Evolutionary conservation across 2,888 invertebrate species (phyloP).

Genomic region (Neelides folsomi): DNA sequence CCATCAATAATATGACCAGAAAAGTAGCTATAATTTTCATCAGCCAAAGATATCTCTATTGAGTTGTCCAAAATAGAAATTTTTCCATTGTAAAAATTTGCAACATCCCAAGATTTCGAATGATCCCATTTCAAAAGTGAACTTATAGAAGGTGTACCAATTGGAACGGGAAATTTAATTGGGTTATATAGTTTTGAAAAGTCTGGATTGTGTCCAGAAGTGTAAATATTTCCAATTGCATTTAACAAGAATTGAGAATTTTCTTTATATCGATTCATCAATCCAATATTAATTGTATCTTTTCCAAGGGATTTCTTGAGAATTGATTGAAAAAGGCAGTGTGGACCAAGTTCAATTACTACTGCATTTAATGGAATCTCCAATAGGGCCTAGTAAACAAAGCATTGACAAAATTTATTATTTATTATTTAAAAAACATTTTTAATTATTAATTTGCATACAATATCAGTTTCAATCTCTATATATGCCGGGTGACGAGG

Average conservation of each 20-base stretch:
- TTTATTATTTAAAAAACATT: too few species aligned
- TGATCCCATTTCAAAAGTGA: slow-evolving; percentile 83
- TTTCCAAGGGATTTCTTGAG: slow-evolving; percentile 40
- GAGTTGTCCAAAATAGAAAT: not conserved
- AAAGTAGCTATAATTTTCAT: slow-evolving; percentile 51
- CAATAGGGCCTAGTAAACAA: too few species aligned
- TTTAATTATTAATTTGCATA: too few species aligned
- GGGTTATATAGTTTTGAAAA: slow-evolving; percentile 62
- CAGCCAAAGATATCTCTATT: slow-evolving; percentile 32
- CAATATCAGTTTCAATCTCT: too few species aligned
- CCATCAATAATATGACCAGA: slow-evolving; percentile 75
- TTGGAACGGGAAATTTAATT: slow-evolving; percentile 66
- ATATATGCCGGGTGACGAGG: too few species aligned
- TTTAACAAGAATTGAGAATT: too few species aligned
- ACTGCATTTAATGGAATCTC: slow-evolving; percentile 44
- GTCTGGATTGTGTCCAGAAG: slow-evolving; percentile 59
- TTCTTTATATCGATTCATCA: too few species aligned
- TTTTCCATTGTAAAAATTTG: not conserved
- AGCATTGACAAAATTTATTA: too few species aligned
- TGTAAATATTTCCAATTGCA: slow-evolving; percentile 58
- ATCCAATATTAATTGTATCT: too few species aligned
- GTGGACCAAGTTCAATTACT: slow-evolving; percentile 27
- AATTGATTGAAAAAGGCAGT: slow-evolving; percentile 38
- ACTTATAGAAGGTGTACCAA: slow-evolving; percentile 70
- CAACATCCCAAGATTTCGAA: slow-evolving; percentile 18